Evolutionary conservation across 2,797 vertebrate genomes (phyloP), one percentile per base, ranked within the genome.

Genomic region (Scolopax rusticola): DNA sequence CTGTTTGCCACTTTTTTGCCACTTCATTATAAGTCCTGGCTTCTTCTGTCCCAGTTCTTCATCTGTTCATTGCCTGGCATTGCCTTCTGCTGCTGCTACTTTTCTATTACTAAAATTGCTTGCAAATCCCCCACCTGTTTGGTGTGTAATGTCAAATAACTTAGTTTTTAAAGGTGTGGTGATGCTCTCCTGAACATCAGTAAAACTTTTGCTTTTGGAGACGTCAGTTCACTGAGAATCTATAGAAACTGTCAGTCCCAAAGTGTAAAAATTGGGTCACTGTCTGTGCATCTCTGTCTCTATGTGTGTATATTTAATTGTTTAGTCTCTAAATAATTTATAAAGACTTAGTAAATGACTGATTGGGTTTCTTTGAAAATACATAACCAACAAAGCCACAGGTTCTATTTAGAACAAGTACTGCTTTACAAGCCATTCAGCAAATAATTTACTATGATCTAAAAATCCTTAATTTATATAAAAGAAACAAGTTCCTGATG

Each of bases 71-170:
- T 94, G 88, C 81, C 88, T 95, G 86, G 33, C 63, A n/a, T 63
- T 91, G 82, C 33, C 9, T n/a, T 1, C 47, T 79, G 67, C 80
- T 84, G 78, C 53, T 70, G 61, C 76, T 95, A 59, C 74, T 85
- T 82, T 77, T 92, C 57, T 90, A 5, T 53, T 77, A 89, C 89
- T 97, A 87, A 94, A 96, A 80, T 68, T 53, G 69, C 57, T 82
- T 81, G 36, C 41, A 61, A 0, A 1, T 90, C 57, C 19, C 67
- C 21, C 45, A 61, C 24, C 32, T 90, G 78, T 92, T 87, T 63
- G 89, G 30, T 92, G 65, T 87, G 53, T 95, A 65, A 68, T 89
- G 81, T 94, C 86, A 65, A 71, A 71, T n/a, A 30, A 7, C 8
- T 87, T 65, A 19, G 50, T 19, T 91, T 94, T 69, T 45, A 75